A percentile compares a stretch with the other conserved stretches of the same genome.
phyloP scores from a whole-genome alignment of 2,113 vertebrate genomes.

The Epinephelus moara region DNA sequence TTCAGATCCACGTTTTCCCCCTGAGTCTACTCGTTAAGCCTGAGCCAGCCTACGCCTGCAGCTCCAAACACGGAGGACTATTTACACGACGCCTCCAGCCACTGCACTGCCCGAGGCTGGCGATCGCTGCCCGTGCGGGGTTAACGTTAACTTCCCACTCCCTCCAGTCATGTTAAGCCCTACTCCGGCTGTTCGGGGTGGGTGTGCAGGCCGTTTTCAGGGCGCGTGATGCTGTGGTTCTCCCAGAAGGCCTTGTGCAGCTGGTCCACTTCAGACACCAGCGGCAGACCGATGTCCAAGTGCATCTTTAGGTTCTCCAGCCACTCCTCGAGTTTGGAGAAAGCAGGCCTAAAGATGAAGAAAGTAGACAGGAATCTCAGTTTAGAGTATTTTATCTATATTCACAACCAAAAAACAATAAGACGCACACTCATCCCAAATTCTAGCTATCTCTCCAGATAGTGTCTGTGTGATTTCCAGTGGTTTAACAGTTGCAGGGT shows the following conservation, averaged over 20 bases:
- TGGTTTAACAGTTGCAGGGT: too few species aligned
- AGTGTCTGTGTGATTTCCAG: background rate
- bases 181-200: slow-evolving; percentile 88
- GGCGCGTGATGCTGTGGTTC: slow-evolving; percentile 78
- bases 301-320: slow-evolving; percentile 94
- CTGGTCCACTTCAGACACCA: slow-evolving; percentile 92
- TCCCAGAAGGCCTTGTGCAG: slow-evolving; percentile 91
- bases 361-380: background rate
- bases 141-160: slow-evolving; percentile 20
- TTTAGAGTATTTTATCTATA: background rate
- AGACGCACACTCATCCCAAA: background rate
- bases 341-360: slow-evolving; percentile 86
- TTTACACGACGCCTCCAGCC: slow-evolving; percentile 41
- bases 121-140: slow-evolving; percentile 22
- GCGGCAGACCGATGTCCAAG: slow-evolving; percentile 89
- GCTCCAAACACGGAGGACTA: slow-evolving; percentile 51
- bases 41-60: slow-evolving; percentile 37
- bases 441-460: background rate
- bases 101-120: slow-evolving; percentile 19
- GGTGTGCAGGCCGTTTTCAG: slow-evolving; percentile 86
- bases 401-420: slow-evolving; percentile 2
- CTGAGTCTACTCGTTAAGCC: slow-evolving; percentile 63
- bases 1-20: slow-evolving; percentile 63
- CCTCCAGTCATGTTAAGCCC: background rate
- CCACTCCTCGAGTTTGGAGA: slow-evolving; percentile 94